Evolutionary conservation across 2,888 invertebrate genomes (phyloP).

Genomic region (Steinernema scapterisci): DNA sequence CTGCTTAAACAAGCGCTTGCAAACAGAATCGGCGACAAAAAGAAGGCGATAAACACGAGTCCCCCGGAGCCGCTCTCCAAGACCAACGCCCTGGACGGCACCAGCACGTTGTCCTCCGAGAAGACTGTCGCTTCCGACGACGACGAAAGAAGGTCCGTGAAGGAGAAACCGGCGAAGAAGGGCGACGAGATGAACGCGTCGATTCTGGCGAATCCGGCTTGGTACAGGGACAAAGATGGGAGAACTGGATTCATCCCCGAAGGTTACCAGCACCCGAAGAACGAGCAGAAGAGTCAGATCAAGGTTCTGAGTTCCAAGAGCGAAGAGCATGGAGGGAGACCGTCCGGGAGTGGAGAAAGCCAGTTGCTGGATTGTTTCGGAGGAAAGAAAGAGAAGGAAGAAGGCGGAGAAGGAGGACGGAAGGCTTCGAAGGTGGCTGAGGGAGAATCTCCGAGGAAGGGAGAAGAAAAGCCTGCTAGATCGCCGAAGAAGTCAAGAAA

Average conservation of each 20-base stretch:
- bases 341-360: conserved; percentile 13
- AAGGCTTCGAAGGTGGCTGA: conserved; percentile 32
- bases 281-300: conserved; percentile 52
- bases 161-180: neutral
- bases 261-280: conserved; percentile 51
- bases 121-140: neutral
- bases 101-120: neutral
- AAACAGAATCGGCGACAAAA: conserved; percentile 51
- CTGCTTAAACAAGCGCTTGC: conserved; percentile 64
- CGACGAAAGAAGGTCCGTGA: neutral
- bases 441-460: neutral
- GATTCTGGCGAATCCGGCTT: conserved; percentile 58
- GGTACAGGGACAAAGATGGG: conserved; percentile 64
- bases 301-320: conserved; percentile 39
- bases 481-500: conserved; percentile 16
- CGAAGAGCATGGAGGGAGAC: conserved; percentile 39
- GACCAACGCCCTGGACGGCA: neutral
- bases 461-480: conserved; percentile 33
- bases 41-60: conserved; percentile 6
- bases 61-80: conserved; percentile 19
- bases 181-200: conserved; percentile 54
- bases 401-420: too few species aligned
- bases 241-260: conserved; percentile 56
- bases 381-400: neutral
- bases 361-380: conserved; percentile 17